Evolutionary conservation across 2,888 invertebrate genomes (phyloP).

Genomic region (Callosobruchus maculatus): DNA sequence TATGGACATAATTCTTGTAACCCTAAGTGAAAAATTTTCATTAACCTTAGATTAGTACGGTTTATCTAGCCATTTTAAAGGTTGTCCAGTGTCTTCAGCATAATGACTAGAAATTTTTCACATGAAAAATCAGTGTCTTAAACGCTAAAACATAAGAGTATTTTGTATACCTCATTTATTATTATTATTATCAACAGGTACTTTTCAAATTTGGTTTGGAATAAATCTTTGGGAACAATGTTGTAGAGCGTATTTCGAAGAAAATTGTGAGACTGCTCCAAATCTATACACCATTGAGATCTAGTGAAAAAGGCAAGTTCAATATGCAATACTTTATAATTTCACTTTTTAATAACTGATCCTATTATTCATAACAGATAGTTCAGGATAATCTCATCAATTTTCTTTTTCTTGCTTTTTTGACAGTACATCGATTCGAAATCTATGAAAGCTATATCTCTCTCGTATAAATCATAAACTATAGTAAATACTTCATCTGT

Average conservation of each 20-base stretch:
- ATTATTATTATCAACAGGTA: neutral
- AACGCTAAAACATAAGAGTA: neutral
- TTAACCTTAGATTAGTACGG: neutral
- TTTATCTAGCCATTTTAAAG: neutral
- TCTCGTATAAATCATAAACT: neutral
- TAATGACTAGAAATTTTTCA: neutral
- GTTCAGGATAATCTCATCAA: neutral
- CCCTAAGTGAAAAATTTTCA: neutral
- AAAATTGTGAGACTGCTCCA: neutral
- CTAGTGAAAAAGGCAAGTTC: no score
- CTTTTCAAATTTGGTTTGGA: neutral
- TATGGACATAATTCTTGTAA: constrained; percentile 13
- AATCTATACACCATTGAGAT: neutral
- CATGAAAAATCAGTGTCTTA: neutral
- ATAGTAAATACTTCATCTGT: neutral
- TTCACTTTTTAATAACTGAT: no score
- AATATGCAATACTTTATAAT: neutral
- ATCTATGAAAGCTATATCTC: neutral
- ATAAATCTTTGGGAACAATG: neutral
- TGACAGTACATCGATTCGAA: neutral
- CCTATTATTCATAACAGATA: no score
- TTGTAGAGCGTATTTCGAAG: neutral
- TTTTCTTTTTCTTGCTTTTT: neutral
- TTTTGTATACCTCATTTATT: neutral
- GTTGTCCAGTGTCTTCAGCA: neutral